Evolutionary conservation across 2,888 invertebrate genomes (phyloP).

Genomic region (Xanthia togata): DNA sequence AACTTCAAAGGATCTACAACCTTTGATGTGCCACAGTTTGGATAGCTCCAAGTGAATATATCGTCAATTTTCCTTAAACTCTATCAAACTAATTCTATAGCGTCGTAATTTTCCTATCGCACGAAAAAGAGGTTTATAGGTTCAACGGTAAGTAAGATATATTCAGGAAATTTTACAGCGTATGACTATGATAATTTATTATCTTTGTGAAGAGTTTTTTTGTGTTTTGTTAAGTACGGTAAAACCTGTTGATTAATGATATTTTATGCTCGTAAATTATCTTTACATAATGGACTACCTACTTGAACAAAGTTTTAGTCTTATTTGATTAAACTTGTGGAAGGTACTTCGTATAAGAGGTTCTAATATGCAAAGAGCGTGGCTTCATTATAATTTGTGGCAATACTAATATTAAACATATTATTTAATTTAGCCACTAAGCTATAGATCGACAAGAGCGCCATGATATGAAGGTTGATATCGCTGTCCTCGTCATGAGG

Average conservation of each 20-base stretch:
- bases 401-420: neutral
- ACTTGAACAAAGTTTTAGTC: neutral
- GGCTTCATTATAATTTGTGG: neutral
- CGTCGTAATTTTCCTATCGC: constrained; percentile 17
- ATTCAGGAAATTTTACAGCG: constrained; percentile 23
- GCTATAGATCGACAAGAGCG: too few relatives aligned
- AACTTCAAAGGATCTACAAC: constrained; percentile 38
- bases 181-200: constrained; percentile 29
- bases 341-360: neutral
- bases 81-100: constrained; percentile 24
- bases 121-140: constrained; percentile 37
- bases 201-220: constrained; percentile 17
- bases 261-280: constrained; percentile 11
- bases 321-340: neutral
- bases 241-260: constrained; percentile 37
- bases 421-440: too few relatives aligned
- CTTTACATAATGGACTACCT: neutral
- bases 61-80: constrained; percentile 36
- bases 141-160: constrained; percentile 38
- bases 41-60: constrained; percentile 29
- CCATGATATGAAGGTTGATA: too few relatives aligned
- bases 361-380: neutral
- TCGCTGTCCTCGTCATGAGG: too few relatives aligned
- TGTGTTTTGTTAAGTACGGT: constrained; percentile 24
- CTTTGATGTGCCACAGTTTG: constrained; percentile 31